phyloP scores from a whole-genome alignment of 2,888 invertebrate genomes.

The Troides helena region DNA sequence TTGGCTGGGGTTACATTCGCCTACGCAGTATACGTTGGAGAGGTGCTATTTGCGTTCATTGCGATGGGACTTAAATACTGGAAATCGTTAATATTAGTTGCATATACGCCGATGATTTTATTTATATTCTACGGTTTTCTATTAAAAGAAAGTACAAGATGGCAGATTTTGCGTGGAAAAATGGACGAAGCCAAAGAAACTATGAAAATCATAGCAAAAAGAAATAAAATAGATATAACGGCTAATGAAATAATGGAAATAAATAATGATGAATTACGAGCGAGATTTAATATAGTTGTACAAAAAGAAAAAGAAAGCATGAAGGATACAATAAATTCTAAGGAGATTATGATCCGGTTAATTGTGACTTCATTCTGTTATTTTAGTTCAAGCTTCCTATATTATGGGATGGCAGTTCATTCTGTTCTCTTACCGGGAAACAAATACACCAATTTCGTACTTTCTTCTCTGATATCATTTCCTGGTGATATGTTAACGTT shows the following conservation, averaged over 20 bases:
- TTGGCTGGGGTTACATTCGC: slow-evolving; percentile 61
- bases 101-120: slow-evolving; percentile 55
- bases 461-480: slow-evolving; percentile 57
- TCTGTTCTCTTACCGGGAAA: slow-evolving; percentile 61
- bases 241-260: slow-evolving; percentile 52
- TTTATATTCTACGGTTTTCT: slow-evolving; percentile 50
- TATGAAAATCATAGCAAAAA: slow-evolving; percentile 48
- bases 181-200: slow-evolving; percentile 54
- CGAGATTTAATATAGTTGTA: slow-evolving; percentile 51
- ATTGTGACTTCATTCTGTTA: slow-evolving; percentile 57
- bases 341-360: slow-evolving; percentile 58
- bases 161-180: slow-evolving; percentile 61
- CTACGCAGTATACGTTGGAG: slow-evolving; percentile 61
- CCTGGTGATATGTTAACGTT: slow-evolving; percentile 62
- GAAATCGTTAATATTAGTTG: slow-evolving; percentile 55
- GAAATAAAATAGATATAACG: slow-evolving; percentile 52
- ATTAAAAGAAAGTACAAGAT: slow-evolving; percentile 60
- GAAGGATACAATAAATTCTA: slow-evolving; percentile 56
- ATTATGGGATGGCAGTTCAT: slow-evolving; percentile 60
- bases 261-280: slow-evolving; percentile 50
- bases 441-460: slow-evolving; percentile 63
- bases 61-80: slow-evolving; percentile 61
- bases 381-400: slow-evolving; percentile 63
- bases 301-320: slow-evolving; percentile 56
- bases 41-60: slow-evolving; percentile 57